Percentiles rank a stretch among this genome's conserved stretches.
Conservation (phyloP, 2,113 vertebrate genomes). For the Paedocypris sp. region DNA sequence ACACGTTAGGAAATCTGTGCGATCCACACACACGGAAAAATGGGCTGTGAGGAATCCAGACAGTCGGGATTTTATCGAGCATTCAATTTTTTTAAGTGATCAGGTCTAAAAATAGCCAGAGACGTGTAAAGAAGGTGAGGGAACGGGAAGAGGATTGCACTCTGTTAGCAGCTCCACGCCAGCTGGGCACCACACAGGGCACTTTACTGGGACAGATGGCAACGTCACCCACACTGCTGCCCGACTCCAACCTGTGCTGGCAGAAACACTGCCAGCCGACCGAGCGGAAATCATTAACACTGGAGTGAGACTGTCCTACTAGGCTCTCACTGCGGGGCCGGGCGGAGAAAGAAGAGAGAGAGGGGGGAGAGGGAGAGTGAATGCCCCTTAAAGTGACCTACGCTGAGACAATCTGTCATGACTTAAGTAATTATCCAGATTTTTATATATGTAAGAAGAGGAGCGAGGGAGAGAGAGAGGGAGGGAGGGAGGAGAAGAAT, state of each 20-base stretch:
- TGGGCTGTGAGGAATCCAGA: too few relatives aligned
- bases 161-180: slow-evolving; percentile 27
- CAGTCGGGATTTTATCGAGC: too few relatives aligned
- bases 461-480: slow-evolving; percentile 10
- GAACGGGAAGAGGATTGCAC: slow-evolving; percentile 3
- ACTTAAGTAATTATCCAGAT: slow-evolving; percentile 37
- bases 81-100: too few relatives aligned
- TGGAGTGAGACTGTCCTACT: slow-evolving; percentile 75
- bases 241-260: slow-evolving; percentile 76
- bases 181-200: slow-evolving; percentile 33
- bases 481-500: slow-evolving; percentile 1
- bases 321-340: slow-evolving; percentile 53
- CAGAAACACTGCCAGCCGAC: slow-evolving; percentile 80
- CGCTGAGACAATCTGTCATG: slow-evolving; percentile 41
- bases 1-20: too few relatives aligned
- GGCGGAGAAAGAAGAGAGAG: not conserved
- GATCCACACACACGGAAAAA: too few relatives aligned
- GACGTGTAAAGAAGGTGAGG: not conserved
- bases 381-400: slow-evolving; percentile 35
- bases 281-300: slow-evolving; percentile 85
- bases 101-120: too few relatives aligned
- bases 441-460: slow-evolving; percentile 14
- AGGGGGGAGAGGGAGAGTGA: slow-evolving; percentile 8
- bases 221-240: slow-evolving; percentile 80
- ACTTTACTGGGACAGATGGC: slow-evolving; percentile 70